Conservation (phyloP, 1,140 invertebrate genomes). For the Camponotus vicinus region DNA sequence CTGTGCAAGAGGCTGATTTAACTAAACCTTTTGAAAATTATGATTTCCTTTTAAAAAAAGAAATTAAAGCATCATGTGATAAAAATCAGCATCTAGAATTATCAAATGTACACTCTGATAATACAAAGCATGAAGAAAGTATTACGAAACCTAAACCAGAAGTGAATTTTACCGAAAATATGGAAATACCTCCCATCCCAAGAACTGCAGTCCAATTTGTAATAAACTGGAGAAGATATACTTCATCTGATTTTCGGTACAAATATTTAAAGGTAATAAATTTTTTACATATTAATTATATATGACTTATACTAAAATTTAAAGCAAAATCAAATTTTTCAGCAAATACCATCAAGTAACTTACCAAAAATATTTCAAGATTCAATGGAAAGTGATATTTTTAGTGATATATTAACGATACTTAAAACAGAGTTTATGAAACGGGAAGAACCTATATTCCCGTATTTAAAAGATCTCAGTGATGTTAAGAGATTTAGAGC, state of each 20-base stretch:
- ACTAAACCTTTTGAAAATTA: conserved; percentile 62
- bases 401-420: conserved; percentile 86
- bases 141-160: not conserved
- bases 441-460: conserved; percentile 77
- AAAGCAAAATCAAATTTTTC: conserved; percentile 70
- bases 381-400: conserved; percentile 87
- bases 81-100: not conserved
- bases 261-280: conserved; percentile 83
- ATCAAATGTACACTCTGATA: not conserved
- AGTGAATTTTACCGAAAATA: conserved; percentile 29
- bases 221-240: conserved; percentile 86
- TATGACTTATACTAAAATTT: conserved; percentile 23
- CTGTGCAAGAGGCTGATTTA: conserved; percentile 84
- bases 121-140: not conserved
- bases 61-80: not conserved
- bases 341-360: conserved; percentile 86
- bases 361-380: conserved; percentile 88
- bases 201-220: conserved; percentile 88
- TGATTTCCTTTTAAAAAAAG: not conserved
- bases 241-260: conserved; percentile 78
- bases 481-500: conserved; percentile 85
- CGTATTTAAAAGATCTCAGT: conserved; percentile 81
- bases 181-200: conserved; percentile 84
- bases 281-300: not conserved
- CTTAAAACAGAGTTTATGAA: conserved; percentile 82